These are phyloP conservation scores for Euphydryas editha DNA, from an alignment of 2,888 invertebrate genomes.

Conservation along the genomic window DNA sequence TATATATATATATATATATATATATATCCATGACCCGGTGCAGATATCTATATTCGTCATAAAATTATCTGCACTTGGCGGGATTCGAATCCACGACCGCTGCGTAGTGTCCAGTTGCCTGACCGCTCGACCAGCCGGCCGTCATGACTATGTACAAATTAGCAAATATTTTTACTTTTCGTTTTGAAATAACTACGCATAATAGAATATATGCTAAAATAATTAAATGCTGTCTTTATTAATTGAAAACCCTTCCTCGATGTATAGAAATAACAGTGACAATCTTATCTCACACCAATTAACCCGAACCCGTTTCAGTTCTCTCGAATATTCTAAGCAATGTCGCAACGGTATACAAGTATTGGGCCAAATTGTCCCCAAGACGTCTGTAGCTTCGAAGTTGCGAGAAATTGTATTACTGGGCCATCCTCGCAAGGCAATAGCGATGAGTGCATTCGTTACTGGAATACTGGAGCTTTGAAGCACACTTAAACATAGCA, in stretches of 20 bases:
- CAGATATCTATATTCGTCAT: no score
- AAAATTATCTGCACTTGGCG: no score
- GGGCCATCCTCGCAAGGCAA: constrained; percentile 59
- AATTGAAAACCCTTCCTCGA: background rate
- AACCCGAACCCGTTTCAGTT: constrained; percentile 21
- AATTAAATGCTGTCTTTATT: background rate
- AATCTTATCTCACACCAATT: constrained; percentile 28
- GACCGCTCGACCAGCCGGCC: no score
- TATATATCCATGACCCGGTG: no score
- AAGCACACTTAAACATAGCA: constrained; percentile 58
- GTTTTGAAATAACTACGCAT: no score
- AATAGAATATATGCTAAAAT: no score
- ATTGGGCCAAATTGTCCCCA: constrained; percentile 77
- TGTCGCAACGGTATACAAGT: constrained; percentile 46
- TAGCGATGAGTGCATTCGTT: constrained; percentile 76
- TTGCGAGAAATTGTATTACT: constrained; percentile 78
- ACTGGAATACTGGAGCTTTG: constrained; percentile 61
- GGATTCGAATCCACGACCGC: no score
- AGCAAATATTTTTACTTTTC: background rate
- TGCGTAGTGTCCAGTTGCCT: no score
- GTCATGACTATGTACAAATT: no score
- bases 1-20: no score
- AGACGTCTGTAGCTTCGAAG: constrained; percentile 69
- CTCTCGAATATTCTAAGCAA: constrained; percentile 27
- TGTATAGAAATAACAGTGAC: constrained; percentile 7